Percentiles rank a stretch among this genome's conserved stretches.
Evolutionary conservation across 92 coral and sea anemone genomes (phyloP).

Genomic region (Porites divaricata): DNA sequence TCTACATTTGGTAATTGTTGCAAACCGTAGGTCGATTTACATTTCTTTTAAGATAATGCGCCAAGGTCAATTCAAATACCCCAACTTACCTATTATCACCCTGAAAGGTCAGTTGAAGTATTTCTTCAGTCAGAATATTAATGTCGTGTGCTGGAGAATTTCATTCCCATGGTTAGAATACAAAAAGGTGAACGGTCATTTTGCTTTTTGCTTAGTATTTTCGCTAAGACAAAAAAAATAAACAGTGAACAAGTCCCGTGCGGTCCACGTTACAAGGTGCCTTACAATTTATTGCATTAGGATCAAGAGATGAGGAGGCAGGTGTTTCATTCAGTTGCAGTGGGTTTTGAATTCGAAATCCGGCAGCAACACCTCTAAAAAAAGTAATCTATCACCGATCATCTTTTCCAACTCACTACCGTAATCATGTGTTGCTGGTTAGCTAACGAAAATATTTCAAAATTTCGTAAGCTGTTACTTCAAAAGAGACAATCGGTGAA

Average conservation of each 20-base stretch:
- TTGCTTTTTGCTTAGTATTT: not conserved
- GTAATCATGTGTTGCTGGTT: not conserved
- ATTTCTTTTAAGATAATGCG: too few relatives aligned
- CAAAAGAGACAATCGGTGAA: not conserved
- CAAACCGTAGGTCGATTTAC: too few relatives aligned
- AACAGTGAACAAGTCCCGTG: not conserved
- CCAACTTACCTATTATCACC: too few relatives aligned
- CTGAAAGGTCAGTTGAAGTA: not conserved
- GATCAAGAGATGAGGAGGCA: not conserved
- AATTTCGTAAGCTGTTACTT: not conserved
- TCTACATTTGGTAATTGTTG: not conserved
- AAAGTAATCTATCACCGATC: not conserved
- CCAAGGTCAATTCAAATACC: too few relatives aligned
- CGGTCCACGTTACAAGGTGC: not conserved
- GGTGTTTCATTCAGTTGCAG: constrained; percentile 8
- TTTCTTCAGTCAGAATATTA: not conserved
- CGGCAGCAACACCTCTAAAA: not conserved
- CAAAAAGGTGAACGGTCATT: not conserved
- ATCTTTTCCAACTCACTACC: too few relatives aligned
- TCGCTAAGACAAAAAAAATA: not conserved
- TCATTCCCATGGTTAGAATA: not conserved
- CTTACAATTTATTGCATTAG: not conserved
- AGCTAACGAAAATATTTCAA: not conserved
- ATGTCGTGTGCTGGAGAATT: not conserved
- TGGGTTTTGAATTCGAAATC: not conserved